Evolutionary conservation across 2,113 vertebrate species (phyloP).

Genomic region (Rhinopomastus cyanomelas): DNA sequence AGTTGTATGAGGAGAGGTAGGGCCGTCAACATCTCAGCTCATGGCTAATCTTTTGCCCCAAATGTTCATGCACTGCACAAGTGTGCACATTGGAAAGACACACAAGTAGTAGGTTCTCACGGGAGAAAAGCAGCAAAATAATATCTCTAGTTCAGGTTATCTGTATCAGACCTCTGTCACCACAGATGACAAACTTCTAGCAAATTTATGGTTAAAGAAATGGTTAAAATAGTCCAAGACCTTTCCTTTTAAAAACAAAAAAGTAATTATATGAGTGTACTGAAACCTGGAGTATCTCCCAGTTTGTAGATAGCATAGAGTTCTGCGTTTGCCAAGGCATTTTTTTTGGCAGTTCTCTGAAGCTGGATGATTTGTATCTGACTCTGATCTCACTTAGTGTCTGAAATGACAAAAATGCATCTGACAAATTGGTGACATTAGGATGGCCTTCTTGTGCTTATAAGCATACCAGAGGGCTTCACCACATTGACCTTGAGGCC

Average conservation of each 20-base stretch:
- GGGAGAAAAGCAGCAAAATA: neutral
- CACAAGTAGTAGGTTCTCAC: neutral
- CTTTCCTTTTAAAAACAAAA: neutral
- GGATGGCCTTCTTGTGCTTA: neutral
- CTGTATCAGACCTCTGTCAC: neutral
- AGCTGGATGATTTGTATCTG: slow-evolving; percentile 5
- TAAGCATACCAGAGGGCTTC: neutral
- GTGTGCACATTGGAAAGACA: neutral
- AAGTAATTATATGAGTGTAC: neutral
- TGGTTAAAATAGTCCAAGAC: neutral
- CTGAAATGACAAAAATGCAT: slow-evolving; percentile 17
- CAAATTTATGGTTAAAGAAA: neutral
- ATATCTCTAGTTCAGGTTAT: neutral
- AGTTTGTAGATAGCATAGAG: neutral
- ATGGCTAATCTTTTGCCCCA: neutral
- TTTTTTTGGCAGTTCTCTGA: slow-evolving; percentile 13
- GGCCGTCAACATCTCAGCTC: neutral
- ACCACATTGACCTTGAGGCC: neutral
- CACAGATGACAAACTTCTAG: neutral
- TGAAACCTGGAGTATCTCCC: neutral
- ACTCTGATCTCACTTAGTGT: neutral
- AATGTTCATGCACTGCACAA: neutral
- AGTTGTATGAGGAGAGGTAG: neutral
- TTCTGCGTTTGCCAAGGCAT: neutral
- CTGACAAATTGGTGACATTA: neutral